Evolutionary conservation across 2,888 invertebrate species (phyloP).

Genomic region (Trissoscelio sp.): DNA sequence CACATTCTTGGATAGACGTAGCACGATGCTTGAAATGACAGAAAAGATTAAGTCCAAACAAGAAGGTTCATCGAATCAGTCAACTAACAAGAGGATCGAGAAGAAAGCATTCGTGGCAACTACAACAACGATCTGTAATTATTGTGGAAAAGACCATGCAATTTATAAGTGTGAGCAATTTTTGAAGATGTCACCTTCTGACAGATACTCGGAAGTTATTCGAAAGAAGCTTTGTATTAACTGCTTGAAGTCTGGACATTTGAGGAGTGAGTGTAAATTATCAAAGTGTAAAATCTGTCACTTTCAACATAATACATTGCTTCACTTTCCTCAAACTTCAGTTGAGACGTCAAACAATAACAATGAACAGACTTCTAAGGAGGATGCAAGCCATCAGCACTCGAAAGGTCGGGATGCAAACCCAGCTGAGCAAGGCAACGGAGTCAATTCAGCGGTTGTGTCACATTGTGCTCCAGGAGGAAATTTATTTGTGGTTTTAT

Average conservation of each 20-base stretch:
- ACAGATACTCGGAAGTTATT: not conserved
- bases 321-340: too few relatives aligned
- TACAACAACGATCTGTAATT: not conserved
- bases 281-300: constrained; percentile 18
- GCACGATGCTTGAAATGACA: constrained; percentile 15
- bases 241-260: constrained; percentile 24
- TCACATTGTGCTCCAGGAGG: not conserved
- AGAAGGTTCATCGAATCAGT: not conserved
- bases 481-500: not conserved
- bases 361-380: not conserved
- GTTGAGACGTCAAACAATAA: too few relatives aligned
- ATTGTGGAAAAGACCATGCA: not conserved
- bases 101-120: not conserved
- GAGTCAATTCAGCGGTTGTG: not conserved
- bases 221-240: constrained; percentile 26
- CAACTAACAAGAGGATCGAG: not conserved
- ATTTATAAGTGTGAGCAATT: constrained; percentile 17
- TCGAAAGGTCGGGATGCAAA: too few relatives aligned
- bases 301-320: not conserved
- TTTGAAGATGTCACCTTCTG: not conserved
- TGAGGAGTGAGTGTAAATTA: constrained; percentile 11
- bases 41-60: not conserved
- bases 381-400: too few relatives aligned
- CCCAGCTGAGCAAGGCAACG: too few relatives aligned
- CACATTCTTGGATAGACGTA: constrained; percentile 17